Evolutionary conservation across 2,888 invertebrate species (phyloP), one percentile per base, ranked within the genome.

Genomic region (Mechanitis messenoides): DNA sequence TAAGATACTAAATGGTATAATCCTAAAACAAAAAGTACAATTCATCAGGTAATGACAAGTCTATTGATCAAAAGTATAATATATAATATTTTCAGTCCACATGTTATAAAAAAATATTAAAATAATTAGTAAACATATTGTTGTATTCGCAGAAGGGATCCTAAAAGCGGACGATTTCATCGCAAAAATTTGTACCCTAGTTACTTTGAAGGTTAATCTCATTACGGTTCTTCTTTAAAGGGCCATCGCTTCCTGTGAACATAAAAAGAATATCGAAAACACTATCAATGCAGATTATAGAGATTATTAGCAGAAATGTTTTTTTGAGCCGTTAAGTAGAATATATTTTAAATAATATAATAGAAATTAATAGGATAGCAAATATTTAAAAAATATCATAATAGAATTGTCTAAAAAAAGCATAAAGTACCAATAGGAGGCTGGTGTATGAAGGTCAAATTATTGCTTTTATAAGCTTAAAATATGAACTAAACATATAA

Each of bases 261-360:
- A 62, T 67, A 71, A 66, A 70, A 69, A 64, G 76, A 77, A 77
- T 77, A 66, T 73, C 72, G 73, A 79, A 75, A 76, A 75, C 81
- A 78, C 79, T 77, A 79, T 73, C 81, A 82, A 79, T 75, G 63
- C 60, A 62, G 66, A 77, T 77, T 78, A 76, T 78, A 53, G 42
- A 20, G 45, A 38, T 33, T 46, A 53, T 35, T 55, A 58, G 53
- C 45, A 45, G 45, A 35, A 28, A 56, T 56, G 57, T 38, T 45
- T 38, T 58, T 59, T 59, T 9, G 47, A 31, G 5, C 31, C 1
- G 9, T 50, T 31, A 31, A 50, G 31, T 50, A 31, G 28, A 42
- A 42, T 11, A 3, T 42, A 42, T 28, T 31, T n/a, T 31, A 31
- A 50, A 50, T n/a, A 31, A 50, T 50, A 31, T 31, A n/a, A 11